Percentiles rank a stretch among this genome's conserved stretches.
phyloP scores from a whole-genome alignment of 2,888 invertebrate species.

The Hybos culiciformis region DNA sequence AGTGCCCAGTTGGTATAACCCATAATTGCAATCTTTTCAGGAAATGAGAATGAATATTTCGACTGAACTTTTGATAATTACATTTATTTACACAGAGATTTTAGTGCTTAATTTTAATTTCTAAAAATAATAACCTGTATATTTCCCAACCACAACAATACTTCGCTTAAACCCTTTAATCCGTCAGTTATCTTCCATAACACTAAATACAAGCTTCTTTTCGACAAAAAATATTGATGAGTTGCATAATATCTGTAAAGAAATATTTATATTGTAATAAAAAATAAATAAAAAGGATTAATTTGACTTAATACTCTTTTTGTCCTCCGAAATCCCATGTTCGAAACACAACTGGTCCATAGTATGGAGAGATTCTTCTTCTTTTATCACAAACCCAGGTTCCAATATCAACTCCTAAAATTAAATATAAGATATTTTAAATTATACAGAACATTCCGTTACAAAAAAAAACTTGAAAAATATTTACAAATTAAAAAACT shows the following conservation, averaged over 20 bases:
- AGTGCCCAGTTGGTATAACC: too few relatives aligned
- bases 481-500: too few relatives aligned
- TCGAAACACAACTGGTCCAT: slow-evolving; percentile 76
- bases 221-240: slow-evolving; percentile 95
- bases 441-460: too few relatives aligned
- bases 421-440: too few relatives aligned
- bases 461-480: too few relatives aligned
- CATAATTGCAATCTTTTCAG: too few relatives aligned
- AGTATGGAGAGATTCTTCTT: slow-evolving; percentile 54
- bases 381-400: slow-evolving; percentile 88
- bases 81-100: too few relatives aligned
- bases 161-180: slow-evolving; percentile 73
- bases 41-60: too few relatives aligned
- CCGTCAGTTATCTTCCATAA: slow-evolving; percentile 93
- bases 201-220: slow-evolving; percentile 86
- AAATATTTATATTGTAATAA: slow-evolving; percentile 12
- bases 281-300: slow-evolving; percentile 4
- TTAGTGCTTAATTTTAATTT: too few relatives aligned
- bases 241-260: slow-evolving; percentile 79
- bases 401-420: slow-evolving; percentile 97
- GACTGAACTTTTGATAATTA: too few relatives aligned
- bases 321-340: slow-evolving; percentile 99
- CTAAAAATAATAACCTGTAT: too few relatives aligned
- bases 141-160: slow-evolving; percentile 91
- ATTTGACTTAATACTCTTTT: slow-evolving; percentile 48